These are phyloP conservation scores for Anniella stebbinsi DNA, from an alignment of 2,797 vertebrate genomes.

Conservation along the genomic window DNA sequence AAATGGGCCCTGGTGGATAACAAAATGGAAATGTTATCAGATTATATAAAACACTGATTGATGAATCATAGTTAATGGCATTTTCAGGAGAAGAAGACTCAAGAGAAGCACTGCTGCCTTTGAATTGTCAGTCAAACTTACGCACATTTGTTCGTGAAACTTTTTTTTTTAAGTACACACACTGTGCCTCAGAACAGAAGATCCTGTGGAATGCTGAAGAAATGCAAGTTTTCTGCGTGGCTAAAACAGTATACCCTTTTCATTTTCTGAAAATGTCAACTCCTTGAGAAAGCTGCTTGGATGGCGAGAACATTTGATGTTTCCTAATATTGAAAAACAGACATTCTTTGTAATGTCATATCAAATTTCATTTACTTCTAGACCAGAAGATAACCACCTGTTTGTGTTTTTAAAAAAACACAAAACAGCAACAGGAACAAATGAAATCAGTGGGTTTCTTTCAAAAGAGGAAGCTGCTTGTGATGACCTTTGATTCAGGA, in stretches of 20 bases:
- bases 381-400: neutral
- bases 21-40: conserved; percentile 48
- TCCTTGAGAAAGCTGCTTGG: conserved; percentile 45
- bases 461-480: neutral
- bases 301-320: conserved; percentile 33
- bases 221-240: neutral
- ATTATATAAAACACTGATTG: conserved; percentile 71
- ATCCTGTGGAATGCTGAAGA: neutral
- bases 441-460: conserved; percentile 1
- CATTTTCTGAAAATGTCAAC: neutral
- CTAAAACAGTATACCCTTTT: neutral
- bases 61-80: conserved; percentile 71
- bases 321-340: conserved; percentile 49
- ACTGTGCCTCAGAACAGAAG: neutral
- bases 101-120: conserved; percentile 56
- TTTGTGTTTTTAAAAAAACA: conserved; percentile 22
- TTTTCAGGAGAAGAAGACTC: conserved; percentile 48
- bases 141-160: conserved; percentile 38
- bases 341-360: conserved; percentile 41
- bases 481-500: neutral
- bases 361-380: conserved; percentile 6
- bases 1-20: conserved; percentile 55
- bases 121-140: conserved; percentile 68
- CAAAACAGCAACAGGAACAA: neutral
- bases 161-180: conserved; percentile 1